Evolutionary conservation across 2,113 vertebrate species (phyloP), one percentile per base, ranked within the genome.

Genomic region (Ancistrus triradiatus): DNA sequence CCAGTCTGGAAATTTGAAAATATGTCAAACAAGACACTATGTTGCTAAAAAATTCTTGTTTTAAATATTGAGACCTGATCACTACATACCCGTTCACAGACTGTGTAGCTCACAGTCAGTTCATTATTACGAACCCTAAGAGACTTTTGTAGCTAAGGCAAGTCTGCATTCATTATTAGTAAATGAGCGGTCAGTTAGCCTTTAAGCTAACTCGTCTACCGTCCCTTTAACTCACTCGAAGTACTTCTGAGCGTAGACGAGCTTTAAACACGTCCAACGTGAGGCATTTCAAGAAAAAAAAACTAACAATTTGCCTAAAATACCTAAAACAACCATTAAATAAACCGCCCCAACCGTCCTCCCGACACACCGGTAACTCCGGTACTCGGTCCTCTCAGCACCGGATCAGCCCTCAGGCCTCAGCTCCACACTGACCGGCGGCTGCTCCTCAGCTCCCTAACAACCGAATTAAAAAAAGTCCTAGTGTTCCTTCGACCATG

Each of bases 321-420:
- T n/a, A n/a, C n/a, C n/a, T n/a, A n/a, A n/a, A n/a, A n/a, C n/a
- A n/a, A n/a, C n/a, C n/a, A n/a, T n/a, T n/a, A n/a, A n/a, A n/a
- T n/a, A n/a, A n/a, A n/a, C n/a, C n/a, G n/a, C n/a, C n/a, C n/a
- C n/a, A n/a, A n/a, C n/a, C n/a, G n/a, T 27, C 1, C n/a, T 2
- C 14, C 14, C 6, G 9, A 9, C 19, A 24, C 7, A 35, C 9
- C 8, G 4, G 19, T 38, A 37, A 3, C 6, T n/a, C n/a, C 21
- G 9, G 27, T 31, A 4, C 27, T 31, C 27, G 7, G 27, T 31
- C 27, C 27, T 7, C 7, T 58, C 55, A 9, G 22, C 43, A 1
- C 22, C 38, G 55, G 38, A 58, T 13, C n/a, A 22, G 6, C 11
- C 51, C 15, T 14, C 14, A 79, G 76, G 85, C 55, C 81, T 78